Evolutionary conservation across 2,113 vertebrate species (phyloP).

Genomic region (Benitochromis conjunctus): DNA sequence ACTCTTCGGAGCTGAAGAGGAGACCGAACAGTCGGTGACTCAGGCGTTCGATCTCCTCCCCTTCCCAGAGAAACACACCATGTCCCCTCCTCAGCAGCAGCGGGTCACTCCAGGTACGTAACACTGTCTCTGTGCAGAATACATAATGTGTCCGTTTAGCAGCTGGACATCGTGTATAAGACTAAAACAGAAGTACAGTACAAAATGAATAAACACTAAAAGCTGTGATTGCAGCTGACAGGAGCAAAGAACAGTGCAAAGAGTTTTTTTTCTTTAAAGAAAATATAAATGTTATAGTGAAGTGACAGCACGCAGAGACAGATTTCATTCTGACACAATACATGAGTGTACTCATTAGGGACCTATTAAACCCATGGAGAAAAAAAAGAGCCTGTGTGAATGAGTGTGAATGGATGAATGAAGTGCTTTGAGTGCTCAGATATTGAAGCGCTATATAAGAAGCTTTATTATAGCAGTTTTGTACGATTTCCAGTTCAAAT

Average conservation of each 20-base stretch:
- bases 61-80: not conserved
- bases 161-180: not conserved
- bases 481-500: not conserved
- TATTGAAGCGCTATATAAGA: not conserved
- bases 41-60: constrained; percentile 21
- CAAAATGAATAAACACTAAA: not conserved
- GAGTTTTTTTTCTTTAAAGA: not conserved
- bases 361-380: not conserved
- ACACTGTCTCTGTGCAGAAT: not conserved
- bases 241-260: not conserved
- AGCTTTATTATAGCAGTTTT: not conserved
- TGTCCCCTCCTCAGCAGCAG: not conserved
- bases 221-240: not conserved
- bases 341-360: not conserved
- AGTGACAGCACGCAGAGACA: not conserved
- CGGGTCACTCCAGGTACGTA: constrained; percentile 1
- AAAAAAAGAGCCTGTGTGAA: not conserved
- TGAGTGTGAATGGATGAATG: too few relatives aligned
- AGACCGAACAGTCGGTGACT: constrained; percentile 21
- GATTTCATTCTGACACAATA: not conserved
- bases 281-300: not conserved
- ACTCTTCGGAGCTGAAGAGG: not conserved
- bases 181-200: not conserved
- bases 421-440: not conserved
- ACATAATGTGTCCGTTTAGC: not conserved